Percentiles rank a stretch among this genome's conserved stretches.
Evolutionary conservation across 2,888 invertebrate species (phyloP).

Genomic region (Eledona agricola): DNA sequence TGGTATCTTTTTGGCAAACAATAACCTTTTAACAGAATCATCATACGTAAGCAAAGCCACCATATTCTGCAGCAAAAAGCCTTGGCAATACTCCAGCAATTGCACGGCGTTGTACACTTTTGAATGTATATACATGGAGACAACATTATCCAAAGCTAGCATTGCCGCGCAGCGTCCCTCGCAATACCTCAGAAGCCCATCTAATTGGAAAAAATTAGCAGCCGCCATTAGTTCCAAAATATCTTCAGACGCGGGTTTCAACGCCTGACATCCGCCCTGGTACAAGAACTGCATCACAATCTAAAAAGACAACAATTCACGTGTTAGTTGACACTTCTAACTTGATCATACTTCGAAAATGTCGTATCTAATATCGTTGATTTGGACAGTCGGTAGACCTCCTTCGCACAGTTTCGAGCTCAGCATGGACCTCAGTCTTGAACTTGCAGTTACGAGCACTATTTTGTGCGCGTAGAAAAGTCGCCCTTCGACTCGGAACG

Average conservation of each 20-base stretch:
- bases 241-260: slow-evolving; percentile 81
- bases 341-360: slow-evolving; percentile 94
- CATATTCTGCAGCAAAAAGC: slow-evolving; percentile 90
- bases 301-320: slow-evolving; percentile 64
- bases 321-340: too few species aligned
- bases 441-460: slow-evolving; percentile 89
- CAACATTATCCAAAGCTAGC: slow-evolving; percentile 87
- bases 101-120: slow-evolving; percentile 91
- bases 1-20: slow-evolving; percentile 89
- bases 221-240: slow-evolving; percentile 90
- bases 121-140: slow-evolving; percentile 92
- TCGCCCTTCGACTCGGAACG: slow-evolving; percentile 89
- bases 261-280: slow-evolving; percentile 83
- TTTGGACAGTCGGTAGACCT: slow-evolving; percentile 85
- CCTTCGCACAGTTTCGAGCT: slow-evolving; percentile 78
- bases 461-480: slow-evolving; percentile 95
- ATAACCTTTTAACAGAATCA: slow-evolving; percentile 85
- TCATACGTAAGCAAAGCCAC: slow-evolving; percentile 92
- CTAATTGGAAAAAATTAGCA: slow-evolving; percentile 89
- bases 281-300: slow-evolving; percentile 94
- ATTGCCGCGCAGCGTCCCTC: slow-evolving; percentile 86
- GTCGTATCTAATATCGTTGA: slow-evolving; percentile 91
- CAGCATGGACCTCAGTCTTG: slow-evolving; percentile 86
- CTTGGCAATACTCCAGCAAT: slow-evolving; percentile 88
- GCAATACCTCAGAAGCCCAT: slow-evolving; percentile 84